Percentiles rank a stretch among this genome's conserved stretches.
These are phyloP conservation scores for Anniella stebbinsi DNA, from an alignment of 2,797 vertebrate species.

Conservation along the genomic window DNA sequence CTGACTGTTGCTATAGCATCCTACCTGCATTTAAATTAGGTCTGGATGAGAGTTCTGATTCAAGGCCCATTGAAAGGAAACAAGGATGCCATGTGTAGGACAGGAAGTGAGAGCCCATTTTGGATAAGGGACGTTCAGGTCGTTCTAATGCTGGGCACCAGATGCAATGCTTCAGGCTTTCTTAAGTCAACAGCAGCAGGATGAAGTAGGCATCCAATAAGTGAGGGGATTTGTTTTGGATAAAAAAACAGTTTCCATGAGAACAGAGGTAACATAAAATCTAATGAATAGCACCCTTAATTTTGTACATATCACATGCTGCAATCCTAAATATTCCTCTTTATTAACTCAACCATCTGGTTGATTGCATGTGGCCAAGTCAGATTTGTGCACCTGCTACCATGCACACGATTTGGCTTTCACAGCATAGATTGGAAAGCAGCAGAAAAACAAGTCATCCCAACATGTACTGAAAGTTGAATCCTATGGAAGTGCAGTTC, in stretches of 20 bases:
- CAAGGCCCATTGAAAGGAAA: neutral
- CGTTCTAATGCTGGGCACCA: neutral
- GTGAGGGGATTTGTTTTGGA: neutral
- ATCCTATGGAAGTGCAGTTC: neutral
- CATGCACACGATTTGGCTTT: neutral
- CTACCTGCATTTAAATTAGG: neutral
- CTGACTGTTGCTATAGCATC: neutral
- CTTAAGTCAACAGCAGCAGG: neutral
- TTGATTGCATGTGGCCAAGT: neutral
- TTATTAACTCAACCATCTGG: slow-evolving; percentile 1
- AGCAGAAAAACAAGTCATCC: neutral
- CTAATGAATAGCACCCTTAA: neutral
- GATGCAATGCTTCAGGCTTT: neutral
- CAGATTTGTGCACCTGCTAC: neutral
- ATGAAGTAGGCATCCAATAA: neutral
- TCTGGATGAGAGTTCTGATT: neutral
- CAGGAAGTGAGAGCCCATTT: neutral
- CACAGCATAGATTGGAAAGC: neutral
- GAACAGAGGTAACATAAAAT: neutral
- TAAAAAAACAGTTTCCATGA: neutral
- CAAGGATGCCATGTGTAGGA: neutral
- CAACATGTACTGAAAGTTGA: neutral
- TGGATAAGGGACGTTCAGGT: no score
- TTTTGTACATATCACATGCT: neutral
- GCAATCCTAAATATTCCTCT: neutral